phyloP scores from a whole-genome alignment of 2,113 vertebrate genomes.

The Suncus etruscus region DNA sequence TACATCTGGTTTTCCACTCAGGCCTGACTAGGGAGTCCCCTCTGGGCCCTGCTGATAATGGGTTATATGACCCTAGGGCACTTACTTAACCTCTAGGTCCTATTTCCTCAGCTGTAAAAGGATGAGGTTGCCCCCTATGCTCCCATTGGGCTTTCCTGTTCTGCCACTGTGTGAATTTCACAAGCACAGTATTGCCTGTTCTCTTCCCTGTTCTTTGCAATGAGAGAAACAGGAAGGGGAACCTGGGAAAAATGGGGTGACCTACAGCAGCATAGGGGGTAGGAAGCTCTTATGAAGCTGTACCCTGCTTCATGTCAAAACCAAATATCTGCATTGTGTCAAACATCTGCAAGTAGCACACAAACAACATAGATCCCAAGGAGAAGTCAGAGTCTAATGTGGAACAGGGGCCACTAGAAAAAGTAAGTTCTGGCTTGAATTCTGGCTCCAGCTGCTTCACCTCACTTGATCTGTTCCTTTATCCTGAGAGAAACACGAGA shows the following conservation, averaged over 20 bases:
- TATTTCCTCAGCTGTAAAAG: slow-evolving; percentile 80
- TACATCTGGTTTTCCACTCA: slow-evolving; percentile 75
- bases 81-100: slow-evolving; percentile 72
- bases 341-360: not conserved
- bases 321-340: not conserved
- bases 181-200: not conserved
- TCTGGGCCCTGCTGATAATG: slow-evolving; percentile 68
- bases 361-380: not conserved
- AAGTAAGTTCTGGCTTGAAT: slow-evolving; percentile 53
- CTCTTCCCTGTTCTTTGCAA: not conserved
- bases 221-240: not conserved
- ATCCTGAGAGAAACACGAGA: not conserved
- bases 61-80: slow-evolving; percentile 68
- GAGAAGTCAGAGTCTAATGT: not conserved
- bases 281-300: not conserved
- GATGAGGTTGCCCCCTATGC: slow-evolving; percentile 31
- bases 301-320: not conserved
- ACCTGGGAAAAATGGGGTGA: not conserved
- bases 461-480: slow-evolving; percentile 50
- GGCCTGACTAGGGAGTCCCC: slow-evolving; percentile 60
- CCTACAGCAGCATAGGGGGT: not conserved
- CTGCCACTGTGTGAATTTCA: slow-evolving; percentile 53
- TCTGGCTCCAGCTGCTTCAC: not conserved
- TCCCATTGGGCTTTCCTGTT: slow-evolving; percentile 48
- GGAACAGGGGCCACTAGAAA: not conserved